Evolutionary conservation across 2,797 vertebrate species (phyloP).

Genomic region (Vultur gryphus): DNA sequence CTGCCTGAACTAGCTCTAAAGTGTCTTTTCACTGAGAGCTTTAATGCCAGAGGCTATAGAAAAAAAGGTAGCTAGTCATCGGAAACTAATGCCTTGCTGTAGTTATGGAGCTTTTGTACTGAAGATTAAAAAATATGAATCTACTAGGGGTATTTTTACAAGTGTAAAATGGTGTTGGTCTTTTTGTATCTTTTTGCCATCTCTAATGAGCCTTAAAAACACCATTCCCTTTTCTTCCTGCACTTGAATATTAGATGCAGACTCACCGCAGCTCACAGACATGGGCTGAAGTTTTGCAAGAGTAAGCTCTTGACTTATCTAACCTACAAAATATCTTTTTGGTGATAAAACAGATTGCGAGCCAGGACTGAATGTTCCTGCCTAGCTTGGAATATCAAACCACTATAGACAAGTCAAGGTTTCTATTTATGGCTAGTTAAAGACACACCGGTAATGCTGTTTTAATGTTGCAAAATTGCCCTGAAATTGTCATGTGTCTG

Average conservation of each 20-base stretch:
- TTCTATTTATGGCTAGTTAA: constrained; percentile 46
- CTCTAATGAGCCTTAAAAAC: constrained; percentile 37
- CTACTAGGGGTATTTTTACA: constrained; percentile 56
- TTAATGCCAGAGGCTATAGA: constrained; percentile 64
- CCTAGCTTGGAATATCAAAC: not conserved
- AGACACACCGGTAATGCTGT: not conserved
- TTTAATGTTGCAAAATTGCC: constrained; percentile 45
- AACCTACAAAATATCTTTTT: not conserved
- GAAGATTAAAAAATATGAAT: constrained; percentile 59
- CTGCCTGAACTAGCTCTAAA: constrained; percentile 50
- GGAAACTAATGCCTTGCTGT: constrained; percentile 33
- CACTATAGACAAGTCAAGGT: not conserved
- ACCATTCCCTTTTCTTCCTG: constrained; percentile 2
- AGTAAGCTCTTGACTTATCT: constrained; percentile 40
- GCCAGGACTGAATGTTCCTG: not conserved
- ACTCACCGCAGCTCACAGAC: not conserved
- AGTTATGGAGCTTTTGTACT: constrained; percentile 46
- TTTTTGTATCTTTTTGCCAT: constrained; percentile 47
- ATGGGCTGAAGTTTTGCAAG: constrained; percentile 13
- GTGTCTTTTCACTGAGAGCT: constrained; percentile 45
- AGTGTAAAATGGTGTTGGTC: constrained; percentile 38
- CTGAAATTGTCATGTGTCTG: constrained; percentile 44
- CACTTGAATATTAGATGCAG: not conserved
- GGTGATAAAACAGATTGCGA: constrained; percentile 6
- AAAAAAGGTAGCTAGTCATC: constrained; percentile 1